phyloP scores from a whole-genome alignment of 1,140 invertebrate species.

The Drosophila biarmipes region DNA sequence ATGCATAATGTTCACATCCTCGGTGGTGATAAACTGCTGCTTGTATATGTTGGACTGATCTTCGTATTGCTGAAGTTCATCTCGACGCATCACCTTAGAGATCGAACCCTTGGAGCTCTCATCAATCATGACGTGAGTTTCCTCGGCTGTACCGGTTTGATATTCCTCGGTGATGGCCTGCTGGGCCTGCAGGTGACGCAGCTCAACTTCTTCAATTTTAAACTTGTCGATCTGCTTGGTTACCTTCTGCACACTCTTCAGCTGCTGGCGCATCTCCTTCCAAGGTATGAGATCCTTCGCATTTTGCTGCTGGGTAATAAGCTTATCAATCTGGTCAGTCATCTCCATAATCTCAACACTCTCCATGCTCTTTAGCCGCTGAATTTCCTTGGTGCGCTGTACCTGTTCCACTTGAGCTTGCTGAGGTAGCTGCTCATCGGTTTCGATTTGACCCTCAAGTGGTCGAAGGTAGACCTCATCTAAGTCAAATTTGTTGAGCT shows the following conservation, averaged over 20 bases:
- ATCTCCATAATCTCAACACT: constrained; percentile 83
- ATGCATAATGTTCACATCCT: constrained; percentile 78
- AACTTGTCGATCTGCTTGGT: constrained; percentile 83
- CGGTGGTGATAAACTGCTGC: constrained; percentile 75
- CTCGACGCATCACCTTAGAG: constrained; percentile 61
- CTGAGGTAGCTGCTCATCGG: constrained; percentile 59
- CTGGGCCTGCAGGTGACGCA: constrained; percentile 67
- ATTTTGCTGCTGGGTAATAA: constrained; percentile 74
- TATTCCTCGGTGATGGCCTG: constrained; percentile 61
- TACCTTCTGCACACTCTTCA: constrained; percentile 78
- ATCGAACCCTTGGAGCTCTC: constrained; percentile 79
- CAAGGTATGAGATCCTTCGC: constrained; percentile 74
- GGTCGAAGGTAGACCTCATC: constrained; percentile 79
- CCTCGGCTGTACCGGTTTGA: constrained; percentile 44
- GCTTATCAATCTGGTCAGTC: constrained; percentile 81
- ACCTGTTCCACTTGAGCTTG: constrained; percentile 68
- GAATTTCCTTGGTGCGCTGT: constrained; percentile 71
- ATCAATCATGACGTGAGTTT: constrained; percentile 65
- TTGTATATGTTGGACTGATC: constrained; percentile 65
- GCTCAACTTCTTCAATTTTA: constrained; percentile 80
- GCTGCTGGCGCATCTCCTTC: constrained; percentile 82
- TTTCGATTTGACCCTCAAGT: constrained; percentile 67
- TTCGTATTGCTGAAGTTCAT: constrained; percentile 70
- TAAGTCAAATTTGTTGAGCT: constrained; percentile 78
- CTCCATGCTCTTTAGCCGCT: constrained; percentile 82